Base-by-base conservation (phyloP, 2,797 vertebrate genomes). In the Oreochromis grahami region DNA sequence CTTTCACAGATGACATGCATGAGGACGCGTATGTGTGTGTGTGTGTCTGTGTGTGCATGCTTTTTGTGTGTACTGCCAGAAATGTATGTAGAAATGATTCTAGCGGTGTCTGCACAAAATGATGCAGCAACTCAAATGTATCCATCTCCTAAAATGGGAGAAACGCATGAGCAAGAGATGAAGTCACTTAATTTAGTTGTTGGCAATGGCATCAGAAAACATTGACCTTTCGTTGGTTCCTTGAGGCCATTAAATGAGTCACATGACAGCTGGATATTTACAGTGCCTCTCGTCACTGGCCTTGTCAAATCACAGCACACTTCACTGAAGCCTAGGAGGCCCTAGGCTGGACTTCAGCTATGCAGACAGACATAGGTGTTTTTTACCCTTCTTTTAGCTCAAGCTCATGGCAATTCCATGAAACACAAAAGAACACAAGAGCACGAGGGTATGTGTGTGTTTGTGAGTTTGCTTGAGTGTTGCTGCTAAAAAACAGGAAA, bases 231-330 rank as follows among this genome's bases (percentile, higher is more conserved):
- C 48, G 81, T 89, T 89, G 86, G 43, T 90, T 95, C 93, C 95
- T 96, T 14, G 56, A 81, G 94, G 96, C 94, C 86, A 91, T 76
- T 52, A 86, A 87, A 84, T 94, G 95, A 94, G 94, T 96, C 95
- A 96, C 94, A 86, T 95, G 95, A 95, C 93, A 91, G 91, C 85
- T 83, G 77, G 93, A 94, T 95, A 94, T 95, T 95, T 95, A 94
- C 95, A 94, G 95, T 92, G 92, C 92, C 90, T 91, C 95, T 95
- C 93, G 80, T 95, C 96, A 94, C 84, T 92, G 93, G 94, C 92
- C 93, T 90, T 96, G 95, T 96, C 95, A 95, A 93, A 95, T 96
- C 94, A 94, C 83, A 68, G 93, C 93, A 95, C 95, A 94, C 95
- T 95, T 91, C 94, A 93, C 77, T 92, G 94, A 86, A 92, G 94